Evolutionary conservation across 2,888 invertebrate genomes (phyloP).

Genomic region (Reticulitermes lucifugus): DNA sequence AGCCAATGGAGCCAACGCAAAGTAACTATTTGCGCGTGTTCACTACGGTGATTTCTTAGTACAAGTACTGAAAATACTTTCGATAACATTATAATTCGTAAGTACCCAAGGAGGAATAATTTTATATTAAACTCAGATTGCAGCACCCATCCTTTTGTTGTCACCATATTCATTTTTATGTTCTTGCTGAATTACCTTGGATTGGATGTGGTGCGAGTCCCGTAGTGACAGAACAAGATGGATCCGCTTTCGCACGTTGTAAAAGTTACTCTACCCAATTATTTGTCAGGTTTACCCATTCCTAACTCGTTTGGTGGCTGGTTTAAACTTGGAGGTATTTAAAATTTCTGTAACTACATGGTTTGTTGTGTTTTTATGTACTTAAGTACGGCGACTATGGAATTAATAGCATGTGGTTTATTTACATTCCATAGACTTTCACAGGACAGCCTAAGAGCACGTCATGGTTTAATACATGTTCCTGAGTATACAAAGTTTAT

Average conservation of each 20-base stretch:
- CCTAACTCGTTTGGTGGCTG: conserved; percentile 87
- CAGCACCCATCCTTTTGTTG: too few relatives aligned
- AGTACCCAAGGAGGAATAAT: too few relatives aligned
- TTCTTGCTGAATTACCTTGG: too few relatives aligned
- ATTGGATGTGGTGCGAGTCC: too few relatives aligned
- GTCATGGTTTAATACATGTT: too few relatives aligned
- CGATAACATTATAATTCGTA: too few relatives aligned
- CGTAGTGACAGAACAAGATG: conserved; percentile 68
- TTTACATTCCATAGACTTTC: too few relatives aligned
- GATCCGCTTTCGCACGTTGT: conserved; percentile 81
- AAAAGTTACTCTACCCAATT: conserved; percentile 84
- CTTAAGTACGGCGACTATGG: neutral
- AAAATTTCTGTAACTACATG: conserved; percentile 59
- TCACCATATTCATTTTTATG: too few relatives aligned
- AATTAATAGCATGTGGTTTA: too few relatives aligned
- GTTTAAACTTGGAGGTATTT: conserved; percentile 85
- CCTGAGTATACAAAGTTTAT: neutral
- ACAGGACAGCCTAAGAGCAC: too few relatives aligned
- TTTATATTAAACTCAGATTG: too few relatives aligned
- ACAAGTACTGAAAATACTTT: neutral
- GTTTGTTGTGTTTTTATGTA: neutral
- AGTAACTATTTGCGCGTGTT: neutral
- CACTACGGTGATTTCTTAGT: neutral
- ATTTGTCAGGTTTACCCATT: conserved; percentile 85
- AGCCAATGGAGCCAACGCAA: neutral